Evolutionary conservation across 2,888 invertebrate genomes (phyloP).

Genomic region (Phortica magna): DNA sequence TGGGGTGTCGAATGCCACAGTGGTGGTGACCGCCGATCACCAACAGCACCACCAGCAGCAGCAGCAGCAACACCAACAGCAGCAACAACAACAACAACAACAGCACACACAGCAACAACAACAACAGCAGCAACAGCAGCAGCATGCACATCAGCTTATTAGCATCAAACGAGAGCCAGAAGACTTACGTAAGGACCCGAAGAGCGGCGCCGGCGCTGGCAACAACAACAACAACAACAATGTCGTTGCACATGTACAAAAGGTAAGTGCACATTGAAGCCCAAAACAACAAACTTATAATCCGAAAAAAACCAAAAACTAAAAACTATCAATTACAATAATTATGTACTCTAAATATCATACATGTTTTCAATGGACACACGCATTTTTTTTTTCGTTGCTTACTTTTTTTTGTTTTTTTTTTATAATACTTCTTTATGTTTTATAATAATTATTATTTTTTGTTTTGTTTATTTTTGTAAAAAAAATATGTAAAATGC

Average conservation of each 20-base stretch:
- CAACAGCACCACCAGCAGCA: slow-evolving; percentile 61
- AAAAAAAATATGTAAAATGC: background rate
- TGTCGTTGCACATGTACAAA: slow-evolving; percentile 75
- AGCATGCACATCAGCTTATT: slow-evolving; percentile 72
- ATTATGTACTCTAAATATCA: background rate
- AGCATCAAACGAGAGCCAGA: slow-evolving; percentile 79
- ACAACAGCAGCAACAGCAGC: slow-evolving; percentile 63
- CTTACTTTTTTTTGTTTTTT: background rate
- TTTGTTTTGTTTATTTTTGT: background rate
- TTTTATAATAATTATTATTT: background rate
- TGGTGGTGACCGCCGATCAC: slow-evolving; percentile 50
- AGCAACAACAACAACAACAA: slow-evolving; percentile 62
- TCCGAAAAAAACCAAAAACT: background rate
- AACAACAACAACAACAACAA: slow-evolving; percentile 57
- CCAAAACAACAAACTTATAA: background rate
- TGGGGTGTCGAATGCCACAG: slow-evolving; percentile 40
- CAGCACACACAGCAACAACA: slow-evolving; percentile 65
- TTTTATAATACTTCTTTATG: background rate
- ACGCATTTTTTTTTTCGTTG: slow-evolving; percentile 42
- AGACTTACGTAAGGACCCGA: slow-evolving; percentile 78
- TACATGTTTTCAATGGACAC: slow-evolving; percentile 59
- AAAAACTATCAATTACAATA: background rate
- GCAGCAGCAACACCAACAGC: slow-evolving; percentile 60
- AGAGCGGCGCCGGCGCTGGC: slow-evolving; percentile 71
- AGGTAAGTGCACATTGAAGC: slow-evolving; percentile 71